These are phyloP conservation scores for Naso thynnoides DNA, from an alignment of 2,797 vertebrate species.

Conservation along the genomic window DNA sequence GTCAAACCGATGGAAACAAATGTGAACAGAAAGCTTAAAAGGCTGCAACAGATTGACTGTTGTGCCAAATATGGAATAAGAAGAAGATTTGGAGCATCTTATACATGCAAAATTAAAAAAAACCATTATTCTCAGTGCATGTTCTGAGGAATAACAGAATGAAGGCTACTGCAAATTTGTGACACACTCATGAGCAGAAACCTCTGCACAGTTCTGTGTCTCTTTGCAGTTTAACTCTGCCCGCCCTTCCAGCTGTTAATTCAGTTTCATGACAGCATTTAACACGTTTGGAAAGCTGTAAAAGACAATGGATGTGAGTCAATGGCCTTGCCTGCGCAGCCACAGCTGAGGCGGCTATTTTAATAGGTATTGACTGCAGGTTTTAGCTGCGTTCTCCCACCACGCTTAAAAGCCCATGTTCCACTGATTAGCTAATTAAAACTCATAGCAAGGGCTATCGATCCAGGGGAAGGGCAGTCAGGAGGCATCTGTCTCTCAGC, in stretches of 20 bases:
- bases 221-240: constrained; percentile 12
- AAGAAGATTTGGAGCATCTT: background rate
- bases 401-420: constrained; percentile 83
- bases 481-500: constrained; percentile 70
- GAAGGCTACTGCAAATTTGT: background rate
- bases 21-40: constrained; percentile 1
- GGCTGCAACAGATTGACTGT: background rate
- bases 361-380: constrained; percentile 81
- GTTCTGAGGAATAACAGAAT: background rate
- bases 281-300: constrained; percentile 38
- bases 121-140: background rate
- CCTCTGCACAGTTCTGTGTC: background rate
- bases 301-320: constrained; percentile 58
- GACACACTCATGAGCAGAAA: background rate
- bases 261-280: constrained; percentile 47
- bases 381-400: constrained; percentile 72
- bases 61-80: background rate
- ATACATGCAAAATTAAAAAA: background rate
- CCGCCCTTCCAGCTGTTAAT: constrained; percentile 10
- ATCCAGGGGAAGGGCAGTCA: constrained; percentile 60
- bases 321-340: constrained; percentile 39
- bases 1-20: background rate
- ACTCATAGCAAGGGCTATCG: constrained; percentile 77
- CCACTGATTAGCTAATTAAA: constrained; percentile 87
- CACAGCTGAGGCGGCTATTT: constrained; percentile 62